Conservation (phyloP, 2,113 vertebrate species). For the Pterophyllum scalare region DNA sequence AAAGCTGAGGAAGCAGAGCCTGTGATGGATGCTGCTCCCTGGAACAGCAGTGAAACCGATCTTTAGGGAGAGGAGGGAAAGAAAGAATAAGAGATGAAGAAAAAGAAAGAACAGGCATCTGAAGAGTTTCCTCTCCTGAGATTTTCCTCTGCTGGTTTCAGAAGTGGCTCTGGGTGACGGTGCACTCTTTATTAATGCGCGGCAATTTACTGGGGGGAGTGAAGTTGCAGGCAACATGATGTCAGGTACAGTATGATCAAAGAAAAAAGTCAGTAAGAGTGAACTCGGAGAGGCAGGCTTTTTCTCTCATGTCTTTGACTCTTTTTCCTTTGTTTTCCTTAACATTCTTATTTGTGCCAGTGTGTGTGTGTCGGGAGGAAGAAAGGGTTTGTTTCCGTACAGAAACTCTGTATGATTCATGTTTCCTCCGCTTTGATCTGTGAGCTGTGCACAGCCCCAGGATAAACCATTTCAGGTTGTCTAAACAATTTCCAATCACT, state of each 20-base stretch:
- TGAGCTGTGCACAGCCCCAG: slow-evolving; percentile 57
- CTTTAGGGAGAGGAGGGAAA: slow-evolving; percentile 5
- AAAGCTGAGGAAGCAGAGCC: slow-evolving; percentile 29
- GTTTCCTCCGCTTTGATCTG: slow-evolving; percentile 76
- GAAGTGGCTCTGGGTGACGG: slow-evolving; percentile 17
- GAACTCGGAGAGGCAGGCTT: slow-evolving; percentile 14
- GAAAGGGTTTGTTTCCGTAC: slow-evolving; percentile 60
- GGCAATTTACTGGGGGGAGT: slow-evolving; percentile 30
- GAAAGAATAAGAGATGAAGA: slow-evolving; percentile 8
- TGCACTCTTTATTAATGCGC: slow-evolving; percentile 25
- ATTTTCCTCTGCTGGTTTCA: background rate
- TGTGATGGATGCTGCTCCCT: slow-evolving; percentile 46
- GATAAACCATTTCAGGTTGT: slow-evolving; percentile 77
- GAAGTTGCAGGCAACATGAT: slow-evolving; percentile 21
- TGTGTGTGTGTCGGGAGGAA: slow-evolving; percentile 58
- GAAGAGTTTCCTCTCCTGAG: background rate
- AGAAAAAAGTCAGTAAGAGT: slow-evolving; percentile 15
- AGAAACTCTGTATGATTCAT: slow-evolving; percentile 74
- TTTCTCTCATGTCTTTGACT: slow-evolving; percentile 21
- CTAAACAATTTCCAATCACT: slow-evolving; percentile 80
- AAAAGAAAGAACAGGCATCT: background rate
- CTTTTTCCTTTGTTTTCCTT: slow-evolving; percentile 61
- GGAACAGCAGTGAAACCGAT: slow-evolving; percentile 19
- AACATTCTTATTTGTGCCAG: slow-evolving; percentile 58
- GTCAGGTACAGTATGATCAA: slow-evolving; percentile 51